Base-by-base conservation (phyloP, 2,888 invertebrate species). In the Harpalus rubripes region DNA sequence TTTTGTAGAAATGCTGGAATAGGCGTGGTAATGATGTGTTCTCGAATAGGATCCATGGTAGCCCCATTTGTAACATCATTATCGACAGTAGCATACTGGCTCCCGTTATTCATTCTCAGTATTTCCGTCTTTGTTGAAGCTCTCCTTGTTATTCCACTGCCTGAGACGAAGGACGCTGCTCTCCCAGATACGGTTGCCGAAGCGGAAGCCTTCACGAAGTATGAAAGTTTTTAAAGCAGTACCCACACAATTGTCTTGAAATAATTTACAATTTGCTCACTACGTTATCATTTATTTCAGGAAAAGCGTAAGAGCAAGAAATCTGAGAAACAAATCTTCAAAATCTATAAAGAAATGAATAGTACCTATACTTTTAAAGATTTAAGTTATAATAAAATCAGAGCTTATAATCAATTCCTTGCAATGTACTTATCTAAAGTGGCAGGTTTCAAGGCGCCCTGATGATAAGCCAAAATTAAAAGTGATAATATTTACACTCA, bases 41-140 rank as follows among this genome's bases (percentile, higher is more conserved):
- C 96, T 1, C 92, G 96, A 86, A 91, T 96, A 68, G 96, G 96
- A n/a, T 96, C 96, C 0, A 95, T 96, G 93, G 88, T 95, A 16
- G 90, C 91, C 1, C 91, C 91, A 1, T 84, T 91, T 10, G 86
- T 91, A 6, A 88, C 90, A 52, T 87, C 89, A 0, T 85, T 90
- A 56, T 88, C 89, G 41, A 88, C 88, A 12, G 78, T 88, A 8
- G 86, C 87, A 0, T 85, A 87, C 41, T 88, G 87, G 85, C 84
- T 91, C 82, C 91, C 91, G 8, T 86, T 91, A 39, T 65, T 90
- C 8, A 87, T 91, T 5, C 87, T 91, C 22, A 89, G 89, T 3
- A 15, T 86, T 3, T 87, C 88, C 12, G 88, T 91, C 4, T 63
- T 90, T 5, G 6, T 89, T 0, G 89, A 91, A 87, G 89, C 89